These are phyloP conservation scores for Rugalucina vietnamica DNA, from an alignment of 2,888 invertebrate species.

Conservation along the genomic window DNA sequence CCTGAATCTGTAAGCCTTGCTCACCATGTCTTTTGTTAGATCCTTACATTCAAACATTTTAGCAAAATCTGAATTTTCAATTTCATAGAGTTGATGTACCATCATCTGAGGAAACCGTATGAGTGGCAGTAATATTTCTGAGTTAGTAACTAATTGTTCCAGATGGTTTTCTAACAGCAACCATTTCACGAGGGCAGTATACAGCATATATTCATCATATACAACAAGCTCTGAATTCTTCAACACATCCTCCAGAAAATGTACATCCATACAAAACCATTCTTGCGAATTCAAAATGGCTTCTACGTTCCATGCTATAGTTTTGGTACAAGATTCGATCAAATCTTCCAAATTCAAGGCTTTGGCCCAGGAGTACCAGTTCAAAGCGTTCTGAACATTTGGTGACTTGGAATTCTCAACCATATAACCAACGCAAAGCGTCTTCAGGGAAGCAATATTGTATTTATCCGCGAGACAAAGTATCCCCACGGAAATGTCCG, in stretches of 20 bases:
- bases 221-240: constrained; percentile 81
- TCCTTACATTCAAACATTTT: constrained; percentile 60
- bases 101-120: constrained; percentile 83
- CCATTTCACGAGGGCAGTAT: constrained; percentile 78
- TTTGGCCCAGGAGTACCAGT: constrained; percentile 84
- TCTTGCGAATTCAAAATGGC: constrained; percentile 78
- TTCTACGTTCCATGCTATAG: constrained; percentile 83
- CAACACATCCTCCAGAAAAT: constrained; percentile 81
- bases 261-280: constrained; percentile 82
- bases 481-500: constrained; percentile 81
- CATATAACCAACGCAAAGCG: constrained; percentile 82
- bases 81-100: constrained; percentile 77
- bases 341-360: constrained; percentile 80
- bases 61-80: constrained; percentile 75
- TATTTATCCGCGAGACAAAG: constrained; percentile 84
- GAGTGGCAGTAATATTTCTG: constrained; percentile 77
- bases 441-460: constrained; percentile 81
- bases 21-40: constrained; percentile 76
- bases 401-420: constrained; percentile 81
- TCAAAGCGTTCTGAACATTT: constrained; percentile 80
- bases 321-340: constrained; percentile 80
- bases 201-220: constrained; percentile 78
- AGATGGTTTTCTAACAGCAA: constrained; percentile 71
- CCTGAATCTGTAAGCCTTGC: constrained; percentile 82
- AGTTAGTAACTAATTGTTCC: constrained; percentile 63